Evolutionary conservation across 2,797 vertebrate genomes (phyloP).

Genomic region (Peromyscus nudipes): DNA sequence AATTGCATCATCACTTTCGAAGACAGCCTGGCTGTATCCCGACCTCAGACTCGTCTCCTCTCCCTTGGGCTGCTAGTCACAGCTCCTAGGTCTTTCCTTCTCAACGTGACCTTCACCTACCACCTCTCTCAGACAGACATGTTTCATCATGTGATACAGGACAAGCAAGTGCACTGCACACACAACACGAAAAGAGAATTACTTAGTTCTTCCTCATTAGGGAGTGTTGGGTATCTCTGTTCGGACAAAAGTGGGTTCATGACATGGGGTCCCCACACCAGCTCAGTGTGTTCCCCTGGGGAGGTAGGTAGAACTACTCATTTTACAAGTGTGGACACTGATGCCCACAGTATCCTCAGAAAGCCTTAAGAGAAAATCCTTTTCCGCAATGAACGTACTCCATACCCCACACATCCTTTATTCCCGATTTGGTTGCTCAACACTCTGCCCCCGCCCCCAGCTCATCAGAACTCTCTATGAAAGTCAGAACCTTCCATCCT

Average conservation of each 20-base stretch:
- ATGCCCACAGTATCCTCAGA: not conserved
- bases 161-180: not conserved
- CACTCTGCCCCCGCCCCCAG: fast-evolving
- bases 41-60: not conserved
- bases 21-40: not conserved
- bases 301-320: not conserved
- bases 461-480: not conserved
- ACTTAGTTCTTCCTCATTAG: not conserved
- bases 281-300: not conserved
- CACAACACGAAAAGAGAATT: not conserved
- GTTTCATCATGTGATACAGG: not conserved
- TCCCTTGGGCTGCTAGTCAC: not conserved
- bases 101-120: not conserved
- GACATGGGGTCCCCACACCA: not conserved
- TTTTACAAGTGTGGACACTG: slow-evolving; percentile 33
- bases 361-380: not conserved
- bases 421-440: not conserved
- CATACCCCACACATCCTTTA: too few species aligned
- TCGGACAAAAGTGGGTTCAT: not conserved
- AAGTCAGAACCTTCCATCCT: not conserved
- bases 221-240: not conserved
- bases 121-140: not conserved
- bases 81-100: not conserved
- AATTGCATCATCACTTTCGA: not conserved
- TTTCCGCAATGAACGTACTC: not conserved